phyloP scores from a whole-genome alignment of 1,140 invertebrate genomes.

The Scylla paramamosain region DNA sequence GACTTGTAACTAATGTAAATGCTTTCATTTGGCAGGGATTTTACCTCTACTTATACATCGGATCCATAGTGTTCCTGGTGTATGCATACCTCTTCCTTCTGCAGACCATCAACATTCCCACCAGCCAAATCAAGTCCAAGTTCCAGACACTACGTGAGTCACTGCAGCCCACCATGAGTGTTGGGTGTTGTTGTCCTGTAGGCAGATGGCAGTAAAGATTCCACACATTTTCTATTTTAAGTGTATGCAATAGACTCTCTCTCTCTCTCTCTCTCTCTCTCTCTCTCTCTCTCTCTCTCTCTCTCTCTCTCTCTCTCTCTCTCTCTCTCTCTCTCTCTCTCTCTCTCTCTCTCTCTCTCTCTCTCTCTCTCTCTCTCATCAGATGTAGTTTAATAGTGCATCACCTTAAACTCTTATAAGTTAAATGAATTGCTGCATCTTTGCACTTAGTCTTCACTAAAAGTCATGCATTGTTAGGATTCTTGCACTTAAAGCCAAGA shows the following conservation, averaged over 20 bases:
- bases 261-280: not conserved
- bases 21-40: constrained; percentile 84
- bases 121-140: constrained; percentile 69
- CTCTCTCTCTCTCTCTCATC: not conserved
- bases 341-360: constrained; percentile 9
- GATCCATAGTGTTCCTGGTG: constrained; percentile 89
- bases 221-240: too few relatives aligned
- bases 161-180: not conserved
- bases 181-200: not conserved
- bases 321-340: not conserved
- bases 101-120: constrained; percentile 77
- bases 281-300: not conserved
- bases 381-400: too few relatives aligned
- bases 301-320: constrained; percentile 50
- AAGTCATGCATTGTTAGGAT: too few relatives aligned
- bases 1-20: too few relatives aligned
- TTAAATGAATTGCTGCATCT: too few relatives aligned
- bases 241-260: too few relatives aligned
- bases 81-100: constrained; percentile 89
- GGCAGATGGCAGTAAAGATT: too few relatives aligned
- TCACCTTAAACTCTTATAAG: too few relatives aligned
- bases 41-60: constrained; percentile 90
- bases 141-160: constrained; percentile 74
- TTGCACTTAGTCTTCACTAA: too few relatives aligned
- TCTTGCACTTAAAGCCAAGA: too few relatives aligned